phyloP scores from a whole-genome alignment of 2,113 vertebrate species.

The Cinclus mexicanus region DNA sequence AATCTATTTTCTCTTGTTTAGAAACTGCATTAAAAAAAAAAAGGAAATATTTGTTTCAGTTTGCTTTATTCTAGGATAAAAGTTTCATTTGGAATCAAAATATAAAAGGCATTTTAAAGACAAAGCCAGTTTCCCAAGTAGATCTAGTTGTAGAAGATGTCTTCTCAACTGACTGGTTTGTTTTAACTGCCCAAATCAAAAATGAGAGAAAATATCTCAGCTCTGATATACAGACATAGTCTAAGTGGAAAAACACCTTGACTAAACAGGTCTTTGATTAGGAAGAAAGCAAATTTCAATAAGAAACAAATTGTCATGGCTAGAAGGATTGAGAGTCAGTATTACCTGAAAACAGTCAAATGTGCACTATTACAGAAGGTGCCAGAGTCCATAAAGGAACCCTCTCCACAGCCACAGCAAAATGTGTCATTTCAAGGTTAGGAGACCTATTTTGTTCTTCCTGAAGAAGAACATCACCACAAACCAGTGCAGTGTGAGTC shows the following conservation, averaged over 20 bases:
- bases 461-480: not conserved
- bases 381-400: not conserved
- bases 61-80: not conserved
- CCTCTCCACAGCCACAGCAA: not conserved
- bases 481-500: not conserved
- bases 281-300: constrained; percentile 35
- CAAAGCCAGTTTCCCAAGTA: not conserved
- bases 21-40: not conserved
- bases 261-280: constrained; percentile 61
- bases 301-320: constrained; percentile 44
- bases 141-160: not conserved
- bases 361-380: not conserved
- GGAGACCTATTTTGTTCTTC: constrained; percentile 15
- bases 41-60: not conserved
- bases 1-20: not conserved
- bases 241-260: constrained; percentile 37
- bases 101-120: not conserved
- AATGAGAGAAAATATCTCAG: constrained; percentile 17
- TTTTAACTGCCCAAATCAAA: constrained; percentile 63
- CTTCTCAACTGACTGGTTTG: constrained; percentile 62
- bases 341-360: not conserved
- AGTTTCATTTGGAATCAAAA: not conserved
- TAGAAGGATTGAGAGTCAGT: not conserved
- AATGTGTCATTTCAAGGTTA: constrained; percentile 44
- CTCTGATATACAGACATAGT: not conserved